A percentile compares a stretch with the other conserved stretches of the same genome.
Evolutionary conservation across 2,888 invertebrate genomes (phyloP).

Genomic region (Dioctria linearis): DNA sequence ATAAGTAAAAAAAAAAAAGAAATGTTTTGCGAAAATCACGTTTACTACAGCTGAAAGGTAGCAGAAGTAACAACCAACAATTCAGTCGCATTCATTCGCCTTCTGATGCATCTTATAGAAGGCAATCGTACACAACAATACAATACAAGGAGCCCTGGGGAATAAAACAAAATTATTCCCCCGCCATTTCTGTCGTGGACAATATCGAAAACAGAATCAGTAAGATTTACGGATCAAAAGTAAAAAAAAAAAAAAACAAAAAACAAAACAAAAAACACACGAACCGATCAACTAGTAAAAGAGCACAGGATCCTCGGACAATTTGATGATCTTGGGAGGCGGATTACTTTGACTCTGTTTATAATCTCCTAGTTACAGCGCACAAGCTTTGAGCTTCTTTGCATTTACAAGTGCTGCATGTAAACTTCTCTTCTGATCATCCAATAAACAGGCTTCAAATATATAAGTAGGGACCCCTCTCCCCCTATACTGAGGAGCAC

Average conservation of each 20-base stretch:
- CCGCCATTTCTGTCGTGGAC: slow-evolving; percentile 36
- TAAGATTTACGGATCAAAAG: slow-evolving; percentile 54
- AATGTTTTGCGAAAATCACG: slow-evolving; percentile 37
- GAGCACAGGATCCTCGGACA: slow-evolving; percentile 9
- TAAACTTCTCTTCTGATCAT: slow-evolving; percentile 47
- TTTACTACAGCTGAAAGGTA: slow-evolving; percentile 28
- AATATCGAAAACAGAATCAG: slow-evolving; percentile 56
- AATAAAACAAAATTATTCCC: slow-evolving; percentile 50
- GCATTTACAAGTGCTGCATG: slow-evolving; percentile 52
- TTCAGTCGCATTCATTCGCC: not conserved
- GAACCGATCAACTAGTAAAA: slow-evolving; percentile 31
- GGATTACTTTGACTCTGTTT: not conserved
- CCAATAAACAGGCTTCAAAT: slow-evolving; percentile 43
- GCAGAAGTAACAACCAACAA: not conserved
- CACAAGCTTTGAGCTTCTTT: slow-evolving; percentile 45
- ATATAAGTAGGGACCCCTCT: not conserved
- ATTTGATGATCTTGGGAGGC: slow-evolving; percentile 43
- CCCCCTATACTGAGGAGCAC: not conserved
- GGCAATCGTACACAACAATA: not conserved
- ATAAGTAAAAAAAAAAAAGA: not conserved
- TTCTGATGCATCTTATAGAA: not conserved
- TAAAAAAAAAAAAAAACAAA: not conserved
- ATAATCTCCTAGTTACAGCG: not conserved
- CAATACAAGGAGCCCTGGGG: slow-evolving; percentile 34
- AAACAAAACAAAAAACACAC: not conserved